A percentile compares a stretch with the other conserved stretches of the same genome.
These are phyloP conservation scores for Drosophila kanapiae DNA, from an alignment of 1,140 invertebrate genomes.

Conservation along the genomic window DNA sequence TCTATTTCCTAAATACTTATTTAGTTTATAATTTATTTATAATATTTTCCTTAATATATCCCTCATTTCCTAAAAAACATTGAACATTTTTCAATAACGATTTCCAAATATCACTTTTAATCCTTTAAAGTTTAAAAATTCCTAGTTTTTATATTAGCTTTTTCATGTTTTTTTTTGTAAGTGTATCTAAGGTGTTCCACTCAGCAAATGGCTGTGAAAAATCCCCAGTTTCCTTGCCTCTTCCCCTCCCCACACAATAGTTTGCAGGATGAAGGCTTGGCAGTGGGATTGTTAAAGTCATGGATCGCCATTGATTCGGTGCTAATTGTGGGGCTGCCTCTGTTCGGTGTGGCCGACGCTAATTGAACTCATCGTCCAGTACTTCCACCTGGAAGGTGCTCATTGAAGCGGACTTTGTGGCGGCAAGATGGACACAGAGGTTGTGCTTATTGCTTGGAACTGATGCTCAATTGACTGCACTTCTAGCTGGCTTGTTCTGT, in stretches of 20 bases:
- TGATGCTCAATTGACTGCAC: conserved; percentile 8
- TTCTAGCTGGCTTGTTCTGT: background rate
- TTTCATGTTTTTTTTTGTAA: background rate
- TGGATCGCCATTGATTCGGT: conserved; percentile 53
- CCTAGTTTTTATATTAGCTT: no score
- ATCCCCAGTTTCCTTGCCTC: conserved; percentile 29
- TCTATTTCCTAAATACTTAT: background rate
- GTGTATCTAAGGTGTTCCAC: conserved; percentile 3
- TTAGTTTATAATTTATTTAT: background rate
- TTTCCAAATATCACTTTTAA: no score
- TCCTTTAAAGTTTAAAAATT: no score
- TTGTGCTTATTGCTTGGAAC: conserved; percentile 13
- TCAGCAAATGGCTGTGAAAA: conserved; percentile 54
- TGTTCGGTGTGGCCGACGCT: conserved; percentile 63
- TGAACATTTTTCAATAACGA: no score
- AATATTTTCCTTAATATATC: background rate
- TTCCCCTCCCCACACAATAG: background rate
- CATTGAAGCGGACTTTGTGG: conserved; percentile 42
- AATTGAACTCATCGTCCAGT: conserved; percentile 59
- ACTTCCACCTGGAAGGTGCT: conserved; percentile 13
- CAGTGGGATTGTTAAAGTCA: conserved; percentile 12
- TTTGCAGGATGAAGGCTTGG: conserved; percentile 15
- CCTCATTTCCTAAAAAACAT: background rate
- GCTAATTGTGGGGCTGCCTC: conserved; percentile 68
- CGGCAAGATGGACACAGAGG: conserved; percentile 7